Conservation (phyloP, 2,113 vertebrate species). For the Nothoprocta perdicaria region DNA sequence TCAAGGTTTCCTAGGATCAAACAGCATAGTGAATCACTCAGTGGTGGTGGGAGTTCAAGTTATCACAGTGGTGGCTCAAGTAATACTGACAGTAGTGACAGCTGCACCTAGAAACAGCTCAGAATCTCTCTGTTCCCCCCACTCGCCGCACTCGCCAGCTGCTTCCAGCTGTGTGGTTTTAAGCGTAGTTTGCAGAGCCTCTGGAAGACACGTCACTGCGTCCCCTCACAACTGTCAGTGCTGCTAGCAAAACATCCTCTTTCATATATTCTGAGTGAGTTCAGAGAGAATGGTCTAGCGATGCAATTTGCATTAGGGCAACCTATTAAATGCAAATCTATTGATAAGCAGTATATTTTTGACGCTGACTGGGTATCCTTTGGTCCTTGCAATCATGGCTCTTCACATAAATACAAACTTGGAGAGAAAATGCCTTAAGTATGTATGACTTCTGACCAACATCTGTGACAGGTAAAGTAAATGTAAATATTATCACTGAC, state of each 20-base stretch:
- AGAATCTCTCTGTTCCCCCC: not conserved
- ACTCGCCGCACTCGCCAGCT: not conserved
- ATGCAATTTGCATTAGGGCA: accelerated
- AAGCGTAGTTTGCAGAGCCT: not conserved
- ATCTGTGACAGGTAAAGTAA: not conserved
- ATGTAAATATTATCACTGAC: not conserved
- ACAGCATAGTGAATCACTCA: slow-evolving; percentile 38
- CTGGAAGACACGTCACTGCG: not conserved
- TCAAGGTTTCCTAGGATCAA: slow-evolving; percentile 51
- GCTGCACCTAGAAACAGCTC: not conserved
- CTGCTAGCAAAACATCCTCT: not conserved
- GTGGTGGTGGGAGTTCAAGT: slow-evolving; percentile 7
- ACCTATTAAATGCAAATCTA: not conserved
- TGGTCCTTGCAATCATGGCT: not conserved
- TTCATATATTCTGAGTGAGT: accelerated
- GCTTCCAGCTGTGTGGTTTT: not conserved
- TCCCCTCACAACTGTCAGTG: not conserved
- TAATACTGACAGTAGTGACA: slow-evolving; percentile 31
- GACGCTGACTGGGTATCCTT: not conserved
- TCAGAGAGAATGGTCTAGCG: not conserved
- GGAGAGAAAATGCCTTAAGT: not conserved
- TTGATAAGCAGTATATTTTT: not conserved
- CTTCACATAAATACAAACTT: not conserved
- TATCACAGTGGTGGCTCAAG: slow-evolving; percentile 46
- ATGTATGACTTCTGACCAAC: not conserved